Evolutionary conservation across 2,888 invertebrate genomes (phyloP).

Genomic region (Pseudanteris insignis): DNA sequence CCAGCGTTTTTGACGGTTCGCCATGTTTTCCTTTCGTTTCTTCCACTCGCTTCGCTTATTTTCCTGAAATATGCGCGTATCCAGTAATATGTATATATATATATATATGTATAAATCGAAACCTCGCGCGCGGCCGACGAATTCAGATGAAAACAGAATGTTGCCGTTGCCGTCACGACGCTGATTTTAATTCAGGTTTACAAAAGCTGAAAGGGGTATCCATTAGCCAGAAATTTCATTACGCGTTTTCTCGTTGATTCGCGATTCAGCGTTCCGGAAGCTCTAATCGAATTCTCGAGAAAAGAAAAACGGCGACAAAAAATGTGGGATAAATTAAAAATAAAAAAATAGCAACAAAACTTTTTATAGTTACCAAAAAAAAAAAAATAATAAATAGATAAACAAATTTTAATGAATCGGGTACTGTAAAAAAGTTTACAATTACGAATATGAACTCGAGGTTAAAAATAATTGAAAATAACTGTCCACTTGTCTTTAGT

Average conservation of each 20-base stretch:
- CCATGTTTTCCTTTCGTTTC: no score
- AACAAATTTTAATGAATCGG: no score
- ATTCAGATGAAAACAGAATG: conserved; percentile 40
- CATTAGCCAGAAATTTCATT: conserved; percentile 53
- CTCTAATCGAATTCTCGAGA: conserved; percentile 24
- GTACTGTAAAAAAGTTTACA: no score
- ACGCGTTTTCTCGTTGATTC: conserved; percentile 40
- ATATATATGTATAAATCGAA: no score
- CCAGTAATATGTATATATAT: conserved; percentile 44
- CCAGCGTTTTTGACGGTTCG: no score
- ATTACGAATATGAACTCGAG: no score
- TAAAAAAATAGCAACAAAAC: neutral
- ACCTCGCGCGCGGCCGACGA: conserved; percentile 26
- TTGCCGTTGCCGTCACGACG: conserved; percentile 44
- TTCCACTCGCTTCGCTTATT: no score
- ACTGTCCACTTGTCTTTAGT: no score
- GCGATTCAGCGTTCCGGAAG: conserved; percentile 41
- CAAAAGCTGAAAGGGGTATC: conserved; percentile 51
- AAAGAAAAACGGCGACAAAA: neutral
- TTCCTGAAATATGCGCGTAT: no score
- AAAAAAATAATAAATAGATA: no score
- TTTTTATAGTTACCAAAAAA: no score
- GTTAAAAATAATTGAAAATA: no score
- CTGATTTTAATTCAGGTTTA: conserved; percentile 54
- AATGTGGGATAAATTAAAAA: neutral